Percentiles rank a stretch among this genome's conserved stretches.
Evolutionary conservation across 2,797 vertebrate species (phyloP).

Genomic region (Poeciliopsis infans): DNA sequence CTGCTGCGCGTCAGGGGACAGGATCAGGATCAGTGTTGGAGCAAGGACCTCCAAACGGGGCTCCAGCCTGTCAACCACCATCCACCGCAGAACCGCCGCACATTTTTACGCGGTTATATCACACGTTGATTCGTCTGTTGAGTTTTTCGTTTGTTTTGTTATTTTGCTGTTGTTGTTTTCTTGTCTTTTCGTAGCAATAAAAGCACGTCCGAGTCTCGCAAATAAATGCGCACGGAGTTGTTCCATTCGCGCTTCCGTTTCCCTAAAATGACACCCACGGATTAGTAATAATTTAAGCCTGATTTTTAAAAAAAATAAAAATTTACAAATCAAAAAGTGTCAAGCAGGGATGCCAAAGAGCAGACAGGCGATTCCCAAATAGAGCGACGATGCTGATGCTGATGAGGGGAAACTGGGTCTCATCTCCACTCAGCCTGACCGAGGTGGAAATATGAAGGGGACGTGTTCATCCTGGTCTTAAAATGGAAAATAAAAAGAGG

Average conservation of each 20-base stretch:
- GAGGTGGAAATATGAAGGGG: conserved; percentile 2
- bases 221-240: conserved; percentile 52
- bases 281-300: not conserved
- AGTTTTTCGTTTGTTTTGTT: not conserved
- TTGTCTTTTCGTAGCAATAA: conserved; percentile 14
- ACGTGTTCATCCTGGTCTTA: not conserved
- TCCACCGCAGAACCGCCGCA: conserved; percentile 1
- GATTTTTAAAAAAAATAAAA: not conserved
- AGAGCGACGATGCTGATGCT: conserved; percentile 15
- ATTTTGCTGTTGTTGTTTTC: no score
- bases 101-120: not conserved
- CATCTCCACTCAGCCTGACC: conserved; percentile 46
- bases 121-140: not conserved
- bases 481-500: not conserved
- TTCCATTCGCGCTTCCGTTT: conserved; percentile 16
- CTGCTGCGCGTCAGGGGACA: conserved; percentile 44
- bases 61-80: conserved; percentile 1
- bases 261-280: not conserved
- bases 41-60: conserved; percentile 28
- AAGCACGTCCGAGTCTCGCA: conserved; percentile 20
- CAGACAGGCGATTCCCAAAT: conserved; percentile 49
- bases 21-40: conserved; percentile 47
- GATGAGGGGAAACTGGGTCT: conserved; percentile 46
- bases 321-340: not conserved
- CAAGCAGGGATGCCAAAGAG: conserved; percentile 46